Conservation (phyloP, 1,140 invertebrate species). For the Medauroidea extradentata region DNA sequence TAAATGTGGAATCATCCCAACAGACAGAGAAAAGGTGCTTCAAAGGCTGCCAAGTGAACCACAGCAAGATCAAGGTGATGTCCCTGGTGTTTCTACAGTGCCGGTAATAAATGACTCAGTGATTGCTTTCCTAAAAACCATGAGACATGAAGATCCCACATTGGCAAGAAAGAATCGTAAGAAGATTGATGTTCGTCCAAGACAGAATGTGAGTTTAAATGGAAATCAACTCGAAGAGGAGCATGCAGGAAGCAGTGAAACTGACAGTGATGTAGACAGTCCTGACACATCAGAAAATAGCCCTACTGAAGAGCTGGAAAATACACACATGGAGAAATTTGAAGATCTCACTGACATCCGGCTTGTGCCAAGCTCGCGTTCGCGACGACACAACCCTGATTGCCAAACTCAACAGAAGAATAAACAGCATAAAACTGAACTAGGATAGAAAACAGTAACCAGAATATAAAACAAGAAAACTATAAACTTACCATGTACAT, state of each 20-base stretch:
- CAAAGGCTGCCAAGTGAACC: background rate
- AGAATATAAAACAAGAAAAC: too few species aligned
- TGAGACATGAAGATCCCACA: background rate
- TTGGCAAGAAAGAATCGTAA: background rate
- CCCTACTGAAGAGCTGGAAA: background rate
- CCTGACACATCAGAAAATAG: background rate
- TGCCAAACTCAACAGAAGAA: too few species aligned
- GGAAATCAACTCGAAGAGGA: background rate
- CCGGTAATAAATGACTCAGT: background rate
- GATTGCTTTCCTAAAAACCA: background rate
- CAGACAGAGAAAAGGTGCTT: slow-evolving; percentile 17
- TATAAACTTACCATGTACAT: too few species aligned
- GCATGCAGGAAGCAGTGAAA: background rate
- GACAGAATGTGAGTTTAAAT: background rate
- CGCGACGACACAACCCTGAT: too few species aligned
- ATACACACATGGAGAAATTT: too few species aligned
- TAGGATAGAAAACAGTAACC: too few species aligned
- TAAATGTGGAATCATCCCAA: slow-evolving; percentile 27
- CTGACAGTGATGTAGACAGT: background rate
- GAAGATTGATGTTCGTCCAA: background rate
- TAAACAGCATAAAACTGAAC: too few species aligned
- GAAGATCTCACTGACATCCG: too few species aligned
- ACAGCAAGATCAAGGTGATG: background rate
- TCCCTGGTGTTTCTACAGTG: background rate
- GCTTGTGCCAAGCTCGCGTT: too few species aligned